Base-by-base conservation (phyloP, 2,797 vertebrate species). In the Microctenopoma stevenorrisi region DNA sequence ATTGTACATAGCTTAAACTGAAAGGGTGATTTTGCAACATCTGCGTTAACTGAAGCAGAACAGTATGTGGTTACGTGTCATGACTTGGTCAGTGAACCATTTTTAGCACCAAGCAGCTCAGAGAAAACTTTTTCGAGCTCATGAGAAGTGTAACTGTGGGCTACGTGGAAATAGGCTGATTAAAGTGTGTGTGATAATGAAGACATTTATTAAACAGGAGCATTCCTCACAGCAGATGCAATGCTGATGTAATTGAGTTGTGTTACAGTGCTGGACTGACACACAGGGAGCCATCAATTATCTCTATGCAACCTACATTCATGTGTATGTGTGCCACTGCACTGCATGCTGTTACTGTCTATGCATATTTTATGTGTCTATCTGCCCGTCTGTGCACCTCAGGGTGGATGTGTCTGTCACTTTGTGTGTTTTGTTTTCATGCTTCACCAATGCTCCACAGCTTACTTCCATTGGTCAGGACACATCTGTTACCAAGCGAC, bases 351-450 rank as follows among this genome's bases (percentile, higher is more conserved):
- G 87, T 73, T 71, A 55, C 43, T 16, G 44, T 75, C 54, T 42
- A 79, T 89, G 37, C 68, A 89, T 87, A 87, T 90, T 92, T 88
- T 14, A 88, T 88, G 72, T 1, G 35, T 46, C 61, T 79, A 56
- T 54, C 46, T 58, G 43, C 57, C 49, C 47, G 40, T 69, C 51
- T 63, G 69, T 52, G 57, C 38, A 53, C 48, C 50, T 58, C 72
- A 70, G 60, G 66, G 60, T 3, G 4, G 14, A 14, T 14, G 0
- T 38, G 64, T 75, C 70, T 77, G 72, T 74, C 58, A 0, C 69
- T 61, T 50, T 40, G 25, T 10, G 26, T 55, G 56, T 71, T 79
- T 80, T 35, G 14, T 62, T 83, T 86, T 85, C 72, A 64, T 38
- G 22, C 76, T 75, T 82, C 16, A 28, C 61, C 58, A 59, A 68